phyloP scores from a whole-genome alignment of 2,888 invertebrate genomes.

The Acleris cristana region DNA sequence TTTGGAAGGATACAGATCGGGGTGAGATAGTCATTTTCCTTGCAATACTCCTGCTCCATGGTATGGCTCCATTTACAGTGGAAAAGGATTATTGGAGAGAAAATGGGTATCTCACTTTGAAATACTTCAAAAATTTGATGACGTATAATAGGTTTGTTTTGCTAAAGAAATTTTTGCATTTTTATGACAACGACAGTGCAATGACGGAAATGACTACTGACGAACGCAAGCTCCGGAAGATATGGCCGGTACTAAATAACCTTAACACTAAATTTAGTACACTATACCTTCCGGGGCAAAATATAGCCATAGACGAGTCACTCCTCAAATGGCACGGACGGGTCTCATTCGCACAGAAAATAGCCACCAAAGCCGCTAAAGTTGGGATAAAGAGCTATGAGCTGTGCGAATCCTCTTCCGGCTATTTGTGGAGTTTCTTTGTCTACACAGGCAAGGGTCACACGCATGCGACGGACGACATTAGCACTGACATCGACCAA shows the following conservation, averaged over 20 bases:
- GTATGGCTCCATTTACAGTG: constrained; percentile 2
- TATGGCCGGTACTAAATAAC: constrained; percentile 42
- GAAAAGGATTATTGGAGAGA: constrained; percentile 2
- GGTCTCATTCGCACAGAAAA: constrained; percentile 41
- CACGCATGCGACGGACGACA: no score
- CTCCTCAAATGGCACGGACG: constrained; percentile 46
- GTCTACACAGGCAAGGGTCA: no score
- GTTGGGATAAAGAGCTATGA: no score
- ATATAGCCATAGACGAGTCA: constrained; percentile 47
- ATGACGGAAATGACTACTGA: constrained; percentile 7
- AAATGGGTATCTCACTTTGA: no score
- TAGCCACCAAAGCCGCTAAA: no score
- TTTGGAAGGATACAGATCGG: not conserved
- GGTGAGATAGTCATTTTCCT: not conserved
- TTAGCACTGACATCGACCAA: no score
- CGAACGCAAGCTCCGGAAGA: constrained; percentile 41
- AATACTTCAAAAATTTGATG: constrained; percentile 39
- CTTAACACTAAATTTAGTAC: constrained; percentile 43
- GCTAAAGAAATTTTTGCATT: no score
- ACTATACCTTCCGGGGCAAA: constrained; percentile 42
- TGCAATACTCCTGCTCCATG: not conserved
- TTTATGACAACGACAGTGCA: not conserved
- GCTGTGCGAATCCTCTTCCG: no score
- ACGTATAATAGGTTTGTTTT: constrained; percentile 5
- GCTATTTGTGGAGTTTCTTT: no score